A percentile compares a stretch with the other conserved stretches of the same genome.
phyloP scores from a whole-genome alignment of 2,888 invertebrate species.

The Caradrina clavipalpis region DNA sequence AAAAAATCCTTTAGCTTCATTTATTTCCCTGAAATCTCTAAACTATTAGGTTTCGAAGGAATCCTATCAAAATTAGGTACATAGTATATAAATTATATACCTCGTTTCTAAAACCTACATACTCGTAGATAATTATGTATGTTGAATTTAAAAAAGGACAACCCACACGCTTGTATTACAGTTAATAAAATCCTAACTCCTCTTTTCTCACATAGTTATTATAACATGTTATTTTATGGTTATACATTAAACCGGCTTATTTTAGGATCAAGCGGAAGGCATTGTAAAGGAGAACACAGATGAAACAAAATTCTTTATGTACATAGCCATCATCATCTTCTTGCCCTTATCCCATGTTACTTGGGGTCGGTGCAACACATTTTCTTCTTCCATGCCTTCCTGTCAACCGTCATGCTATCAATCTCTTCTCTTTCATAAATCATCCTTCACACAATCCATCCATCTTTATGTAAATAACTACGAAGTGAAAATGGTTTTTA shows the following conservation, averaged over 20 bases:
- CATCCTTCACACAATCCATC: too few species aligned
- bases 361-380: too few species aligned
- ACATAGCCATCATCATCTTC: too few species aligned
- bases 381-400: too few species aligned
- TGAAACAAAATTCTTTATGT: not conserved
- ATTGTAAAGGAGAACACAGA: constrained; percentile 20
- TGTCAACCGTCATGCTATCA: too few species aligned
- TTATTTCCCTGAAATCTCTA: not conserved
- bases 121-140: not conserved
- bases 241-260: constrained; percentile 8
- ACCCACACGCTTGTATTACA: not conserved
- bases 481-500: not conserved
- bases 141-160: not conserved
- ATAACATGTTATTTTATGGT: constrained; percentile 27
- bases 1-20: not conserved
- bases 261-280: not conserved
- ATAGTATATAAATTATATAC: not conserved
- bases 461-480: too few species aligned
- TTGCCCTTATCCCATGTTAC: too few species aligned
- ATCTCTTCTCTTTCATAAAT: too few species aligned
- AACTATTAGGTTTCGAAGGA: not conserved
- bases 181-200: constrained; percentile 3
- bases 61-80: not conserved
- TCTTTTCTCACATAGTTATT: constrained; percentile 20
- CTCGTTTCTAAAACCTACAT: not conserved